Evolutionary conservation across 2,888 invertebrate genomes (phyloP).

Genomic region (Caenorhabditis wallacei): DNA sequence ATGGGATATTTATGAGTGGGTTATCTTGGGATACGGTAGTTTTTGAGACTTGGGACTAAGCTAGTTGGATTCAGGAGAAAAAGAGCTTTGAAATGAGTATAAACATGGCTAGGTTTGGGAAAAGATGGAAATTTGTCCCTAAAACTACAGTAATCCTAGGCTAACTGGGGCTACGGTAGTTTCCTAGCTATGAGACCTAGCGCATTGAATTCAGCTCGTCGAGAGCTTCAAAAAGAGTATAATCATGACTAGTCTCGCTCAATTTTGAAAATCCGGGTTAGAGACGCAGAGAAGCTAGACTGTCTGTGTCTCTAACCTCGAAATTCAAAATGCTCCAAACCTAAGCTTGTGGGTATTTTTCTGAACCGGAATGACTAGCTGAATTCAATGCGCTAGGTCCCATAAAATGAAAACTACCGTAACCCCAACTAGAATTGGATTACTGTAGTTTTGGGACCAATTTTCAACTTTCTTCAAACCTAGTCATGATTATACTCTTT

Average conservation of each 20-base stretch:
- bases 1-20: constrained; percentile 77
- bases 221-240: background rate
- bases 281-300: background rate
- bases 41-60: too few relatives aligned
- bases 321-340: too few relatives aligned
- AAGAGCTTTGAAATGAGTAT: too few relatives aligned
- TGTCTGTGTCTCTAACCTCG: too few relatives aligned
- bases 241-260: too few relatives aligned
- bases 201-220: too few relatives aligned
- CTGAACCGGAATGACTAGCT: background rate
- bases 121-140: background rate
- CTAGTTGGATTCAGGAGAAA: too few relatives aligned
- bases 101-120: background rate
- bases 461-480: too few relatives aligned
- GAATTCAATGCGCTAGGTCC: too few relatives aligned
- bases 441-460: background rate
- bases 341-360: background rate
- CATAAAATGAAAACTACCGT: too few relatives aligned
- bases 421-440: background rate
- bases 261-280: background rate
- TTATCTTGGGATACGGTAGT: background rate
- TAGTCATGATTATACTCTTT: too few relatives aligned
- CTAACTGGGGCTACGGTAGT: background rate
- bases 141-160: constrained; percentile 2
- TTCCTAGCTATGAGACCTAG: too few relatives aligned